These are phyloP conservation scores for Aspidapion aeneum DNA, from an alignment of 2,888 invertebrate species.

Conservation along the genomic window DNA sequence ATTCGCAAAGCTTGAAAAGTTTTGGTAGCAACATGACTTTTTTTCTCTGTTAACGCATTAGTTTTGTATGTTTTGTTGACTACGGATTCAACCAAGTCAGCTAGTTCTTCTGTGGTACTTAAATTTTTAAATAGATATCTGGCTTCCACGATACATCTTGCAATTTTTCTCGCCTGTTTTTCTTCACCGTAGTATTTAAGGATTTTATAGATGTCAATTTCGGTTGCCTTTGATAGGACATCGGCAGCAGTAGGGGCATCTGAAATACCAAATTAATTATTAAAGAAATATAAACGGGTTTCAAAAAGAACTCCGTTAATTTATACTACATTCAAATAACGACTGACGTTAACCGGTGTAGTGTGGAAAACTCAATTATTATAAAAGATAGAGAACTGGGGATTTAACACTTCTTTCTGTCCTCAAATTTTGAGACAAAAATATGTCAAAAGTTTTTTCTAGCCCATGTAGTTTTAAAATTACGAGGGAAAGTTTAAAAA, in stretches of 20 bases:
- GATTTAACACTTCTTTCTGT: no score
- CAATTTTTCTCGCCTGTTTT: conserved; percentile 79
- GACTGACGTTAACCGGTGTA: no score
- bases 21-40: conserved; percentile 82
- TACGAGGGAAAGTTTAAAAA: no score
- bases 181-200: conserved; percentile 93
- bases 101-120: conserved; percentile 79
- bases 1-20: conserved; percentile 92
- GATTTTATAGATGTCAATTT: conserved; percentile 74
- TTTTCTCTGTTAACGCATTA: conserved; percentile 69
- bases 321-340: no score
- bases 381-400: no score
- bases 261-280: no score
- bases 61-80: conserved; percentile 45
- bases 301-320: no score
- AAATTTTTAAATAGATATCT: conserved; percentile 60
- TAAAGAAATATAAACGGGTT: no score
- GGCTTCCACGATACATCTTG: conserved; percentile 81
- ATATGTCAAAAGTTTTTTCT: no score
- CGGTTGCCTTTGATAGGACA: conserved; percentile 75
- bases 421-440: no score
- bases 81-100: conserved; percentile 53
- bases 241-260: conserved; percentile 75
- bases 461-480: no score
- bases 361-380: no score